Percentiles rank a stretch among this genome's conserved stretches.
phyloP scores from a whole-genome alignment of 2,888 invertebrate species.

The Chrysolina oricalcia region DNA sequence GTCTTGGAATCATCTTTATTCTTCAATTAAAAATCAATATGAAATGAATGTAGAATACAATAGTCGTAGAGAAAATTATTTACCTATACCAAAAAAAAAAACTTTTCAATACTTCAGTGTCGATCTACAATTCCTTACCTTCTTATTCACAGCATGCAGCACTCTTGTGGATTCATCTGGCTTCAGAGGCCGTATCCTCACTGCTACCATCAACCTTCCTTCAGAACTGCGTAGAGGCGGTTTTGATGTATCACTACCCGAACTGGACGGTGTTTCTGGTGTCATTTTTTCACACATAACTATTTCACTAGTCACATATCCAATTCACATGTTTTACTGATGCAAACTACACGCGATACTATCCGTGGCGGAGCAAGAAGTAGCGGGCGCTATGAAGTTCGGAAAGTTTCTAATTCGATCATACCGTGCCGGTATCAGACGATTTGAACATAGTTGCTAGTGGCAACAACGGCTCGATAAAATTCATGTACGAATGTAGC shows the following conservation, averaged over 20 bases:
- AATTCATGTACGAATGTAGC: slow-evolving; percentile 23
- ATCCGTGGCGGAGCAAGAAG: background rate
- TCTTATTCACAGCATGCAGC: slow-evolving; percentile 85
- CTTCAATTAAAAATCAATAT: too few relatives aligned
- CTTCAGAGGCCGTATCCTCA: slow-evolving; percentile 90
- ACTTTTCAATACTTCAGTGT: background rate
- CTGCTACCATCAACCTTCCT: slow-evolving; percentile 80
- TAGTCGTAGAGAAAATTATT: too few relatives aligned
- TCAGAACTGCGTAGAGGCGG: slow-evolving; percentile 66
- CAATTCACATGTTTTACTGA: background rate
- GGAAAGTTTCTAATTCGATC: slow-evolving; percentile 31
- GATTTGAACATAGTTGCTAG: slow-evolving; percentile 37
- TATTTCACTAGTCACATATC: background rate
- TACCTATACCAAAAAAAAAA: too few relatives aligned
- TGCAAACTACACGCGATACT: background rate
- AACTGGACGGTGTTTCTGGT: slow-evolving; percentile 70
- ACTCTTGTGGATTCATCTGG: slow-evolving; percentile 84
- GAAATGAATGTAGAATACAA: too few relatives aligned
- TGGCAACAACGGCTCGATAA: slow-evolving; percentile 48
- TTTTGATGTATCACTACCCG: slow-evolving; percentile 68
- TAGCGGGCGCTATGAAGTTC: slow-evolving; percentile 15
- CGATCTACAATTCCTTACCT: slow-evolving; percentile 73
- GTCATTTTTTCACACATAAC: slow-evolving; percentile 60
- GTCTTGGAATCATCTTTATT: too few relatives aligned
- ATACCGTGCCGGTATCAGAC: slow-evolving; percentile 39